Evolutionary conservation across 2,797 vertebrate genomes (phyloP), one percentile per base, ranked within the genome.

Genomic region (Acipenser oxyrinchus): DNA sequence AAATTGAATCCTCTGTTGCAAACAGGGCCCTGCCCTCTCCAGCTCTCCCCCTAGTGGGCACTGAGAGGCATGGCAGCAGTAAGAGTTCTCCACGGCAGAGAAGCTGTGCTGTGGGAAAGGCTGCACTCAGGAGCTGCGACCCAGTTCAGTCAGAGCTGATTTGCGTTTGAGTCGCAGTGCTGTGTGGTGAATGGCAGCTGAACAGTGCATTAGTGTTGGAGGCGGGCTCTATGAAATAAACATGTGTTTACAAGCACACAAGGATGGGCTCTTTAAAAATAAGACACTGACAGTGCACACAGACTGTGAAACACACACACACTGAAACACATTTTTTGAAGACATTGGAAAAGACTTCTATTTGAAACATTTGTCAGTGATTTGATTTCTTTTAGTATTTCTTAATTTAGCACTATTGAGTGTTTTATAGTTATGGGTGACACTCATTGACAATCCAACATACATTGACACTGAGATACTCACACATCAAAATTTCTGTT

Each of bases 91-190:
- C 23, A 4, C 23, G 23, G 23, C 23, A 49, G 55, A 49, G 48
- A 8, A 6, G 12, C 11, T 6, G 12, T 11, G 13, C 12, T 58
- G 10, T 6, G 7, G 23, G 49, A 57, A 48, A 51, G 48, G 69
- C 51, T 58, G 18, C 65, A 69, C 60, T 64, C 55, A 52, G 49
- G 15, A 57, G 55, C 60, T 6, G 66, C 68, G 77, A 91, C 88
- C 90, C 84, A 91, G 87, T 90, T 93, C 90, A 83, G 89, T 93
- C 89, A 91, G 75, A 83, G 51, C 66, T 80, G 86, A 83, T 89
- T 90, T 88, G 85, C 83, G 83, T 89, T 86, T 82, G 79, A 83
- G 81, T 80, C 69, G 72, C 72, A 63, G 65, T 67, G 69, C 77
- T 80, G 66, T 69, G 69, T 72, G 71, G 70, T 73, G 73, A 80